A percentile compares a stretch with the other conserved stretches of the same genome.
Evolutionary conservation across 2,888 invertebrate genomes (phyloP).

Genomic region (Fabriciana adippe): DNA sequence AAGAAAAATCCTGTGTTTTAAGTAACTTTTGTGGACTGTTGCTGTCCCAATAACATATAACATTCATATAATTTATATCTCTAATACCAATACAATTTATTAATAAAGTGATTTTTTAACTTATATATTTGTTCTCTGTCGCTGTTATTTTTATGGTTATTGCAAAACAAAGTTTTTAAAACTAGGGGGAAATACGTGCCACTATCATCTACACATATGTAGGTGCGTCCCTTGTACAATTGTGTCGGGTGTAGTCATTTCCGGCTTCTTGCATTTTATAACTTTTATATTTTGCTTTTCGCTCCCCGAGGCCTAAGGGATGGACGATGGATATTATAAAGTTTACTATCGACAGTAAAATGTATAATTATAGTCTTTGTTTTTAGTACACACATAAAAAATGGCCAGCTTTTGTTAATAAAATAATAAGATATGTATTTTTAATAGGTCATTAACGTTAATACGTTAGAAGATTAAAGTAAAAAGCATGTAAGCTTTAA

Average conservation of each 20-base stretch:
- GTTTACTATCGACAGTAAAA: constrained; percentile 21
- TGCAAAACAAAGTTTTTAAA: no score
- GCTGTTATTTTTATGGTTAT: no score
- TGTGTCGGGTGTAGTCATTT: constrained; percentile 67
- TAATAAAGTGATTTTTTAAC: neutral
- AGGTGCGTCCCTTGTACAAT: constrained; percentile 38
- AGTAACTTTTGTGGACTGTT: neutral
- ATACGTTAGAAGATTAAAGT: neutral
- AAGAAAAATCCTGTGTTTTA: neutral
- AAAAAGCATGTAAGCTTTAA: constrained; percentile 30
- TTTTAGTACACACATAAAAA: neutral
- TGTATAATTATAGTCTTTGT: constrained; percentile 14
- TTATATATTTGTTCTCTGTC: no score
- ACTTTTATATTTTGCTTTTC: constrained; percentile 57
- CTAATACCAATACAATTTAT: neutral
- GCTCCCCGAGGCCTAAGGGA: constrained; percentile 55
- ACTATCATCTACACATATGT: constrained; percentile 37
- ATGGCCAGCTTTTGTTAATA: neutral
- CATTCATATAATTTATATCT: no score
- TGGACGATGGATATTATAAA: constrained; percentile 39
- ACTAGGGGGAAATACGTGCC: constrained; percentile 25
- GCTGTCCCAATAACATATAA: no score
- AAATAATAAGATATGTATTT: neutral
- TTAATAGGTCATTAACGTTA: neutral
- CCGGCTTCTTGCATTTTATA: constrained; percentile 74